These are phyloP conservation scores for Channa argus DNA, from an alignment of 2,113 vertebrate species.

Conservation along the genomic window DNA sequence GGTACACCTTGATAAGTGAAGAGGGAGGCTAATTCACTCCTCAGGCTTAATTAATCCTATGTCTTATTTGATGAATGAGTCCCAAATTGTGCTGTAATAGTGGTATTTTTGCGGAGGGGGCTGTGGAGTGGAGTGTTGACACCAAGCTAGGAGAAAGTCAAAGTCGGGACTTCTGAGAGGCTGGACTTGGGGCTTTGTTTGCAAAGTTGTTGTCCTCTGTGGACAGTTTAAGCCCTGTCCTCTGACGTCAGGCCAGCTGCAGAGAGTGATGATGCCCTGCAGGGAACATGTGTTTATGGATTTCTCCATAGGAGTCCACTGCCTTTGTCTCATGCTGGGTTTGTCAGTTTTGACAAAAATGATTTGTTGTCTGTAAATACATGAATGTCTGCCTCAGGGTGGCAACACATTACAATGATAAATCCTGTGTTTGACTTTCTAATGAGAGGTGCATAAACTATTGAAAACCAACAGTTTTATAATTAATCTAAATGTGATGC, in stretches of 20 bases:
- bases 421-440: constrained; percentile 82
- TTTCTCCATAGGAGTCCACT: constrained; percentile 49
- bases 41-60: constrained; percentile 86
- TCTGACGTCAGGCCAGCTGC: constrained; percentile 55
- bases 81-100: constrained; percentile 82
- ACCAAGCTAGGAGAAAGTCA: constrained; percentile 78
- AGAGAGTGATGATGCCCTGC: constrained; percentile 61
- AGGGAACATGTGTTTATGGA: constrained; percentile 59
- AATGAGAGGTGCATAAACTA: constrained; percentile 77
- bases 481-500: constrained; percentile 41
- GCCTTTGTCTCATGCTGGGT: constrained; percentile 66
- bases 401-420: constrained; percentile 77
- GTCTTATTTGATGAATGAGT: constrained; percentile 87
- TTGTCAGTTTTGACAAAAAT: constrained; percentile 81
- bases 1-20: constrained; percentile 82
- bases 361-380: constrained; percentile 79
- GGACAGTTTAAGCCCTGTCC: constrained; percentile 57
- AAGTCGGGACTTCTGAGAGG: constrained; percentile 67
- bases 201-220: constrained; percentile 75
- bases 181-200: constrained; percentile 75
- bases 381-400: constrained; percentile 61
- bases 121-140: constrained; percentile 68
- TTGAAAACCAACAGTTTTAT: constrained; percentile 72
- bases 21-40: constrained; percentile 80
- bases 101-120: constrained; percentile 64